Base-by-base conservation (phyloP, 2,113 vertebrate genomes). In the Paracanthobrama guichenoti region DNA sequence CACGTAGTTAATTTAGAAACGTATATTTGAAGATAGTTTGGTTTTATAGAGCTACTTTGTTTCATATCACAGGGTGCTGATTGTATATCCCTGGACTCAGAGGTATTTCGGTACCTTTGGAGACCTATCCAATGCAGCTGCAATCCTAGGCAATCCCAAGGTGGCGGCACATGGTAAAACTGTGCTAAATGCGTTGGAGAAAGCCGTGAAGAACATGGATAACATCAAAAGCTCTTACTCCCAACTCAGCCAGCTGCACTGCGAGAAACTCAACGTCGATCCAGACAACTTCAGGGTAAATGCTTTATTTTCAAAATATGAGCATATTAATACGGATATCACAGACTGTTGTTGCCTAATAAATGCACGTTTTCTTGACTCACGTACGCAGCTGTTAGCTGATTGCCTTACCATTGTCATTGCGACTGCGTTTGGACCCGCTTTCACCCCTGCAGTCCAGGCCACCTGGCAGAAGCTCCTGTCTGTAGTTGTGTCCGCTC, bases 231-330 rank as follows among this genome's bases (percentile, higher is more conserved):
- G 11, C 0, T 86, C 90, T 2, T 90, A 96, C 86, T 72, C 92
- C 86, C 85, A 76, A 0, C 93, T 96, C 72, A 96, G 96, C 8
- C 90, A 91, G 90, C 88, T 95, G 81, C 96, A 97, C 10, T 96
- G 93, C 69, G 93, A 95, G 79, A 87, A 93, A 78, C 92, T 97
- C 78, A 90, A 94, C 11, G 96, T 97, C 83, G 96, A 97, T 85
- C 96, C 96, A 0, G 96, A 96, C 50, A 96, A 96, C 93, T 97
- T 97, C 91, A 94, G 89, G 92, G 96, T 96, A 89, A 85, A 93
- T 67, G 7, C 6, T 18, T 16, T 24, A 10, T 59, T 16, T 50
- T 31, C 3, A 16, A 81, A 8, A 24, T 31, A 18, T 7, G 20
- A 10, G 20, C 24, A 10, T 22, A 7, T 12, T 39, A 20, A 67